Evolutionary conservation across 2,888 invertebrate species (phyloP).

Genomic region (Pasiphila rectangulata): DNA sequence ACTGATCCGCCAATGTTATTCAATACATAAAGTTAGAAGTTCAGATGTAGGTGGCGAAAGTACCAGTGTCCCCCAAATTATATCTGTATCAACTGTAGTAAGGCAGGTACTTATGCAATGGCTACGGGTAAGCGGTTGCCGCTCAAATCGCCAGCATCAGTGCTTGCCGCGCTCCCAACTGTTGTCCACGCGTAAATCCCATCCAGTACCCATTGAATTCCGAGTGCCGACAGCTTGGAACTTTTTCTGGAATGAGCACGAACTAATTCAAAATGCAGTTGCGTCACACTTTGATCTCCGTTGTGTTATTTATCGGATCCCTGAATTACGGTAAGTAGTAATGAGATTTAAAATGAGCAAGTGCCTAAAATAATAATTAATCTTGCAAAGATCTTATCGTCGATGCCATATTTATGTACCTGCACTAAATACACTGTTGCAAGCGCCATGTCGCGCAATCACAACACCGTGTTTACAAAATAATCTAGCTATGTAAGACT

Average conservation of each 20-base stretch:
- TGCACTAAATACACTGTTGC: too few species aligned
- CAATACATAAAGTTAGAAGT: constrained; percentile 19
- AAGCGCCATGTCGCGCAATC: too few species aligned
- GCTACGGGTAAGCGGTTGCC: constrained; percentile 35
- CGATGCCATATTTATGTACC: too few species aligned
- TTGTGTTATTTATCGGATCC: constrained; percentile 42
- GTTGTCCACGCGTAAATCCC: constrained; percentile 39
- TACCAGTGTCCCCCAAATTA: constrained; percentile 77
- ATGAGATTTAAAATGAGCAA: too few species aligned
- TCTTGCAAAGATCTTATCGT: too few species aligned
- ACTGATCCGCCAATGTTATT: constrained; percentile 27
- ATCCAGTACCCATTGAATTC: constrained; percentile 5
- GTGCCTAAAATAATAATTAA: too few species aligned
- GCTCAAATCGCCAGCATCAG: constrained; percentile 51
- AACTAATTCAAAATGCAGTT: constrained; percentile 38
- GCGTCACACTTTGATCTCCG: constrained; percentile 36
- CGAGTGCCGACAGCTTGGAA: constrained; percentile 2
- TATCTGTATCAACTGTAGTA: constrained; percentile 69
- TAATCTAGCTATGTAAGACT: too few species aligned
- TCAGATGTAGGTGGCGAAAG: constrained; percentile 64
- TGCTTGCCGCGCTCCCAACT: constrained; percentile 48
- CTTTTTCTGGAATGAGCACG: constrained; percentile 8
- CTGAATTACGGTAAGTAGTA: constrained; percentile 47
- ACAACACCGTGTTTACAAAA: too few species aligned
- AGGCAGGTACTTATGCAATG: constrained; percentile 62